Percentiles rank a stretch among this genome's conserved stretches.
These are phyloP conservation scores for Bostrychus sinensis DNA, from an alignment of 2,113 vertebrate genomes.

Conservation along the genomic window DNA sequence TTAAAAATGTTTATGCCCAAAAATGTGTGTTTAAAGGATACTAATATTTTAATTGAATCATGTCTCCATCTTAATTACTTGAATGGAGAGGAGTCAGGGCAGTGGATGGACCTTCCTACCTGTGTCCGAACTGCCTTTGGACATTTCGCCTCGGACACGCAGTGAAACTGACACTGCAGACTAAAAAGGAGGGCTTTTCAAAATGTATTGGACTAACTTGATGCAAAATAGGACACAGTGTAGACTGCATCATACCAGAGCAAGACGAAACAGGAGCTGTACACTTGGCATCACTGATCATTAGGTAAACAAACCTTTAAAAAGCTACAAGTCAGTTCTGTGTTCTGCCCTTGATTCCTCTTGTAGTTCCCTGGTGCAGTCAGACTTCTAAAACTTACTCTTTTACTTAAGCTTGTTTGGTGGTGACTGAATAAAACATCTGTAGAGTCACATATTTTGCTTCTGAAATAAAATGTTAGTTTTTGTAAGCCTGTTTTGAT, in stretches of 20 bases:
- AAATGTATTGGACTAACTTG: slow-evolving; percentile 32
- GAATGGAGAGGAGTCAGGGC: slow-evolving; percentile 47
- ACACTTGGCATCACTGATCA: too few relatives aligned
- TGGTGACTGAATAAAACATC: slow-evolving; percentile 17
- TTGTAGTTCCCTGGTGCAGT: slow-evolving; percentile 31
- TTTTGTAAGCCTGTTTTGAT: slow-evolving; percentile 42
- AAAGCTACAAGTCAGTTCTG: slow-evolving; percentile 24
- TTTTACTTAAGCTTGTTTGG: slow-evolving; percentile 8
- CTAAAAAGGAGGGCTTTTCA: slow-evolving; percentile 36
- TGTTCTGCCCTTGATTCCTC: not conserved
- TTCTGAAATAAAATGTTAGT: slow-evolving; percentile 46
- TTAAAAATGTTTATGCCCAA: slow-evolving; percentile 18
- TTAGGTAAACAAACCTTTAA: slow-evolving; percentile 42
- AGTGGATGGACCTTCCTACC: slow-evolving; percentile 36
- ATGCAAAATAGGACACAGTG: slow-evolving; percentile 7
- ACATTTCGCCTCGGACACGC: slow-evolving; percentile 45
- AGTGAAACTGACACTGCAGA: slow-evolving; percentile 16
- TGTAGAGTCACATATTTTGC: slow-evolving; percentile 33
- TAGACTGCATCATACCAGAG: slow-evolving; percentile 23
- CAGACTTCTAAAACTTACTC: slow-evolving; percentile 24
- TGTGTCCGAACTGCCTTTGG: slow-evolving; percentile 70
- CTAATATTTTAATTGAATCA: slow-evolving; percentile 25
- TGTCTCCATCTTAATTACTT: slow-evolving; percentile 57
- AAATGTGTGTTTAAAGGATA: slow-evolving; percentile 2
- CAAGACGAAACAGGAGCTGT: slow-evolving; percentile 19